Base-by-base conservation (phyloP, 1,140 invertebrate species). In the Littorina saxatilis region DNA sequence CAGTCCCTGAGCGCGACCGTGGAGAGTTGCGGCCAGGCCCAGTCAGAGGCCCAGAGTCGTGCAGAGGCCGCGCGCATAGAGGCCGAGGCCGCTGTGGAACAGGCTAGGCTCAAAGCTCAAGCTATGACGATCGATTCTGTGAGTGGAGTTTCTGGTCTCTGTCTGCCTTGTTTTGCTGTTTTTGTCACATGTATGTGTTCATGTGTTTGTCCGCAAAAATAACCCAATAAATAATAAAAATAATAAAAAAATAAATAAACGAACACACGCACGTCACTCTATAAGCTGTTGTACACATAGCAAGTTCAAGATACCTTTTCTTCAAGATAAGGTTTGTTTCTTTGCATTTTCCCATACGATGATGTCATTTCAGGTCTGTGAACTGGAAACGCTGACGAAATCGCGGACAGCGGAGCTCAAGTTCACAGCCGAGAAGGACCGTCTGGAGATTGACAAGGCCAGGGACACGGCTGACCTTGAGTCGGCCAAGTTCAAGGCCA, bases 71-170 rank as follows among this genome's bases (percentile, higher is more conserved):
- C 91, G 17, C 90, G 88, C 72, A 94, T 94, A 85, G 93, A 94
- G 87, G 93, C 92, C 32, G 93, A 94, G 84, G 93, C 93, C 39
- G 93, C 93, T 43, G 93, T 94, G n/a, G 92, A 93, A 39, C 92
- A 93, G 83, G 93, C 93, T 3, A 92, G 90, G 85, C 87, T 93
- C n/a, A 93, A 94, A 85, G 88, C 92, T 35, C 87, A 93, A 84
- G 93, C 94, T 50, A 87, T 87, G 82, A 93, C 89, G 63, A 94
- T 94, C 85, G 93, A 94, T 87, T 90, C 93, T 70, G 93, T 93
- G 88, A 90, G 91, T 89, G 55, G n/a, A n/a, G n/a, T n/a, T n/a
- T n/a, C n/a, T n/a, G n/a, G n/a, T n/a, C n/a, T n/a, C n/a, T n/a
- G n/a, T n/a, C n/a, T n/a, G n/a, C n/a, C n/a, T n/a, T n/a, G n/a